Evolutionary conservation across 1,140 invertebrate species (phyloP).

Genomic region (Aphidius ervi): DNA sequence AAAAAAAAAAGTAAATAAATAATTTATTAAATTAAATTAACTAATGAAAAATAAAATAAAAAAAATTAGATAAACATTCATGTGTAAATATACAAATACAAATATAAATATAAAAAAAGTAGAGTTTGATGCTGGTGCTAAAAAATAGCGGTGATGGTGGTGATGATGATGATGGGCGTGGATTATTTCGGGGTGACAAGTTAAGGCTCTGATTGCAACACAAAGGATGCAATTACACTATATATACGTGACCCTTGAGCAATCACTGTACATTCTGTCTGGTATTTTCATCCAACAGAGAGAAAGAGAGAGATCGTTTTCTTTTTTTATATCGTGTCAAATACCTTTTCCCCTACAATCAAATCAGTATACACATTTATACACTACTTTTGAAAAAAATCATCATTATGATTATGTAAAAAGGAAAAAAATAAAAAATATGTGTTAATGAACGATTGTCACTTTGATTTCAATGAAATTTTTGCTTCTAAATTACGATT

Average conservation of each 20-base stretch:
- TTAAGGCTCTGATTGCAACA: conserved; percentile 55
- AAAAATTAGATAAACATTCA: too few species aligned
- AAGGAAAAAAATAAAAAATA: conserved; percentile 33
- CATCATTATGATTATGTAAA: conserved; percentile 20
- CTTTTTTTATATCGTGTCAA: conserved; percentile 5
- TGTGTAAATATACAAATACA: too few species aligned
- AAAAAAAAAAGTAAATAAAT: too few species aligned
- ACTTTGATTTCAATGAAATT: conserved; percentile 1
- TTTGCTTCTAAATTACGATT: neutral
- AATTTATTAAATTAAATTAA: too few species aligned
- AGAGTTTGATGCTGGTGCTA: too few species aligned
- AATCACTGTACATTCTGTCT: conserved; percentile 54
- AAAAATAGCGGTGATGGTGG: neutral
- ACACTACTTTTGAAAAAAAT: conserved; percentile 3
- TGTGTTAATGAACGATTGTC: conserved; percentile 54
- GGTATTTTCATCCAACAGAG: conserved; percentile 43
- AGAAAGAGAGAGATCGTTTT: neutral
- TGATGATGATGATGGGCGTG: conserved; percentile 21
- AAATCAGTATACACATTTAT: neutral
- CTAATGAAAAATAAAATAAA: too few species aligned
- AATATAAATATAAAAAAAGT: too few species aligned
- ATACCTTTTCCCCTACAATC: conserved; percentile 10
- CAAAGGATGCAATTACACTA: conserved; percentile 52
- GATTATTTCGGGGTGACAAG: conserved; percentile 41
- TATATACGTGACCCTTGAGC: conserved; percentile 49